Percentiles rank a stretch among this genome's conserved stretches.
These are phyloP conservation scores for Lampris megalopsis DNA, from an alignment of 2,113 vertebrate genomes.

Conservation along the genomic window DNA sequence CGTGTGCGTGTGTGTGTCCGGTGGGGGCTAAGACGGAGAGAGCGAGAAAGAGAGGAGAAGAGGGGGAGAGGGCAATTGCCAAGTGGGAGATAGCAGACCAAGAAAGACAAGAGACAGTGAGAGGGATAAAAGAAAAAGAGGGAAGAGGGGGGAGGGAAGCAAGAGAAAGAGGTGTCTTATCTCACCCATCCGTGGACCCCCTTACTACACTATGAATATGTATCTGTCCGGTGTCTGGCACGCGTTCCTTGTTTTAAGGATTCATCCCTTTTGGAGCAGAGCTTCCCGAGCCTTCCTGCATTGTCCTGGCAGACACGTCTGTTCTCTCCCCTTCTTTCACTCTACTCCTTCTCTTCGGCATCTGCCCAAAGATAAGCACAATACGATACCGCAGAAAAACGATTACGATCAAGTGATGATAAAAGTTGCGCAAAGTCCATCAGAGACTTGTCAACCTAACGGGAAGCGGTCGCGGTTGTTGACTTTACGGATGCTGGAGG, in stretches of 20 bases:
- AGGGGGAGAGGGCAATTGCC: background rate
- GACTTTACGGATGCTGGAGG: too few species aligned
- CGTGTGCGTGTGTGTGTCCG: background rate
- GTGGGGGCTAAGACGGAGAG: background rate
- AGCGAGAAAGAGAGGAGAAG: background rate
- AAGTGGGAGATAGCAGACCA: background rate
- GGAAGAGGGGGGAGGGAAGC: too few species aligned
- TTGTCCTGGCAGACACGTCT: background rate
- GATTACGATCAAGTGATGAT: too few species aligned
- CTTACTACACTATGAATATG: background rate
- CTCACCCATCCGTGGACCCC: slow-evolving; percentile 14
- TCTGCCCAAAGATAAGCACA: background rate
- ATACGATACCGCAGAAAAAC: too few species aligned
- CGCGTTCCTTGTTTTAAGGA: slow-evolving; percentile 4
- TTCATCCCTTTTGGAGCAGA: background rate
- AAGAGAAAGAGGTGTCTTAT: slow-evolving; percentile 34
- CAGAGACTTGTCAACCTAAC: too few species aligned
- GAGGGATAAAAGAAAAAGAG: too few species aligned
- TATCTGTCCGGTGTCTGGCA: background rate
- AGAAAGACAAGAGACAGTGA: background rate
- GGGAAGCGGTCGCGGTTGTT: too few species aligned
- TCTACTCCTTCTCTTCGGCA: background rate
- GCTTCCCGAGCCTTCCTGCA: background rate
- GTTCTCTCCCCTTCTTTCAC: background rate
- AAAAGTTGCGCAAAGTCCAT: too few species aligned